Base-by-base conservation (phyloP, 2,888 invertebrate species). In the Dryocosmus kuriphilus region DNA sequence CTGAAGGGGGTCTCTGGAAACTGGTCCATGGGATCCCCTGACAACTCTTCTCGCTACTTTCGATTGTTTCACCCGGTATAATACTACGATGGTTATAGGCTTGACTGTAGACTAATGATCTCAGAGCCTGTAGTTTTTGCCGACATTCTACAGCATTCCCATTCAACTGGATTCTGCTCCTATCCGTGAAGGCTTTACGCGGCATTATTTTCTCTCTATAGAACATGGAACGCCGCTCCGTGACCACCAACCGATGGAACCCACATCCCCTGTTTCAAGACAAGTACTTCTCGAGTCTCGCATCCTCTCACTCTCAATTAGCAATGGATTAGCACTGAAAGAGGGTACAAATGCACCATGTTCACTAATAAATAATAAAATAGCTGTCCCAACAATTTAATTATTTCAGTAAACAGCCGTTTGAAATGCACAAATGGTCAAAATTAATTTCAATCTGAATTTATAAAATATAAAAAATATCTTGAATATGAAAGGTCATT, bases 101-200 rank as follows among this genome's bases (percentile, higher is more conserved):
- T 87, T 84, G 86, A 85, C 86, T 85, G 89, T 89, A 89, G 91
- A 91, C 91, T 91, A 91, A 91, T 91, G 91, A 91, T 91, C 89
- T 86, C 88, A 81, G 88, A 86, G 90, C 82, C 90, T 88, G 90
- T 84, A 89, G 90, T 91, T 91, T 91, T 91, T 91, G 90, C 87
- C 88, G 88, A 85, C 91, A 91, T 91, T 91, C 91, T 91, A 91
- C 91, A 90, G 89, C 91, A 91, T 91, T 91, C 91, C 88, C 91
- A 90, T 91, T 91, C 90, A 89, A 88, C 90, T 90, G 80, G 79
- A 80, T 82, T 78, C 80, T 79, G 75, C 78, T 78, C n/a, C n/a
- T n/a, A n/a, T n/a, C 75, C 75, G 80, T 79, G 79, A 79, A 79
- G 80, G 76, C 77, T 80, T 77, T 78, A 76, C 77, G 71, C 77